Conservation (phyloP, 2,888 invertebrate genomes). For the Xestobium rufovillosum region DNA sequence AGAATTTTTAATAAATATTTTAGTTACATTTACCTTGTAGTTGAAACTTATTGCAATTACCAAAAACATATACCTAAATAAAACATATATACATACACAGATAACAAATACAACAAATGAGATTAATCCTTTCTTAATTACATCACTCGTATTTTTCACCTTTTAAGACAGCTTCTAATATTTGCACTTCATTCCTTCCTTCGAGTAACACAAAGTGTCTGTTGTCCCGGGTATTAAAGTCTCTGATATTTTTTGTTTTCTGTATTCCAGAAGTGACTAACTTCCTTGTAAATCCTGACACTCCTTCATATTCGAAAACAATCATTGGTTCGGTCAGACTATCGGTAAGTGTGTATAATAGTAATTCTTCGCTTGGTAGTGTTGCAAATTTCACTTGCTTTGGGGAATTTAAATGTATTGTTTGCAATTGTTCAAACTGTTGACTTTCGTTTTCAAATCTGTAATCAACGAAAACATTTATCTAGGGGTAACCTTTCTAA, state of each 20-base stretch:
- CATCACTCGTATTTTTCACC: constrained; percentile 19
- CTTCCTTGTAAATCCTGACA: constrained; percentile 38
- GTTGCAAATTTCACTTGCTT: constrained; percentile 38
- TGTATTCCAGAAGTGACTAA: constrained; percentile 26
- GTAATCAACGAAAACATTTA: constrained; percentile 15
- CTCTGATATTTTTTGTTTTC: constrained; percentile 23
- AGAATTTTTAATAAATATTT: no score
- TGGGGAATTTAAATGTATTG: constrained; percentile 36
- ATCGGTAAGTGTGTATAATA: constrained; percentile 41
- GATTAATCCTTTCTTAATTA: neutral
- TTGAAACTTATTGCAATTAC: neutral
- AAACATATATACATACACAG: neutral
- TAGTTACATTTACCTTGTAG: no score
- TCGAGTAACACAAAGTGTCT: constrained; percentile 33
- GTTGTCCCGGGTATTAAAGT: constrained; percentile 27
- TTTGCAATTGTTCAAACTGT: constrained; percentile 38
- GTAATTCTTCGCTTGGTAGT: constrained; percentile 42
- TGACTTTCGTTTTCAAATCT: constrained; percentile 28
- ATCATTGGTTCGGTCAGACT: constrained; percentile 38
- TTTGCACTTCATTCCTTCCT: constrained; percentile 26
- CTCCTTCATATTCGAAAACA: constrained; percentile 42
- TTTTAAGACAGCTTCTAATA: constrained; percentile 36
- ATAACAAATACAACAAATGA: neutral
- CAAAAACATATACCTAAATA: neutral
- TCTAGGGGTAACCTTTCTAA: constrained; percentile 2